Evolutionary conservation across 2,113 vertebrate genomes (phyloP).

Genomic region (Athene cunicularia): DNA sequence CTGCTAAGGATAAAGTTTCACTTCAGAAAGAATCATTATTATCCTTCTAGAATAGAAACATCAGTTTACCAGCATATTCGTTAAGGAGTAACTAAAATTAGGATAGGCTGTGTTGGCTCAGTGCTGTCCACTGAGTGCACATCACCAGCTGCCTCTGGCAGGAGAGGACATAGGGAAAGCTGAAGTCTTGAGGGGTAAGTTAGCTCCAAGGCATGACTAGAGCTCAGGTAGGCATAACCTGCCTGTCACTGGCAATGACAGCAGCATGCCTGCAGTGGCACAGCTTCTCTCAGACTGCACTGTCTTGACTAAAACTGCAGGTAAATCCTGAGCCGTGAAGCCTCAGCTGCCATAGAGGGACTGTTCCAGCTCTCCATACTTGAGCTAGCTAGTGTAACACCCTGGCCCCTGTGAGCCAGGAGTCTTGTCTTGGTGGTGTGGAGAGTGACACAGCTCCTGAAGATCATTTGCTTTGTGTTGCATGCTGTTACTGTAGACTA

Average conservation of each 20-base stretch:
- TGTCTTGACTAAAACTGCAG: background rate
- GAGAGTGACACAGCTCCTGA: background rate
- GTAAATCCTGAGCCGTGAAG: background rate
- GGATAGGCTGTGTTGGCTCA: background rate
- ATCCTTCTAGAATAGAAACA: background rate
- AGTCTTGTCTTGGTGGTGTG: background rate
- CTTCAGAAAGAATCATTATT: conserved; percentile 17
- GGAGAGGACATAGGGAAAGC: background rate
- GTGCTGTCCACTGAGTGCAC: rapidly evolving
- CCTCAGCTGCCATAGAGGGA: background rate
- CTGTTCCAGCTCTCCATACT: background rate
- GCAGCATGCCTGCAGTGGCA: background rate
- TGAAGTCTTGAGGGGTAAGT: background rate
- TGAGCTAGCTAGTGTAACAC: background rate
- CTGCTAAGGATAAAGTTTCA: background rate
- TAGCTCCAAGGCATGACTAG: background rate
- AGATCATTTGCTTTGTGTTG: background rate
- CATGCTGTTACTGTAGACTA: background rate
- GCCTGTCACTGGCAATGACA: background rate
- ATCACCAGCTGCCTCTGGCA: background rate
- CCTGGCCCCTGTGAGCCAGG: rapidly evolving
- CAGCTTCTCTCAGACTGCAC: background rate
- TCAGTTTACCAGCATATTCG: background rate
- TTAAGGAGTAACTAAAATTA: background rate
- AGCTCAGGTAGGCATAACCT: background rate